These are phyloP conservation scores for Psophia crepitans DNA, from an alignment of 2,113 vertebrate genomes.

Conservation along the genomic window DNA sequence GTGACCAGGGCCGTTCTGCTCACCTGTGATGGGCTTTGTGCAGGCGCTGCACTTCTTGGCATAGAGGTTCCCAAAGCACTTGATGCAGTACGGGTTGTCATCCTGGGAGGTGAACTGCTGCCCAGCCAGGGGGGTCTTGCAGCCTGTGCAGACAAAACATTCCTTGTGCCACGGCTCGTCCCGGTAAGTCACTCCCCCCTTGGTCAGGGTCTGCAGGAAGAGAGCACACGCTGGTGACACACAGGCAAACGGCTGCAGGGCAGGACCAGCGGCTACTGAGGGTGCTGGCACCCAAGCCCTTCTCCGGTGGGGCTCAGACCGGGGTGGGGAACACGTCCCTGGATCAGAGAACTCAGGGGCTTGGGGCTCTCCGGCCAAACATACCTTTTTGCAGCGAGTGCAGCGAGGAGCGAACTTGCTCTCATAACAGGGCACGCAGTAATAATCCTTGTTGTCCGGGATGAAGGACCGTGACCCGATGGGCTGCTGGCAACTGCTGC, in stretches of 20 bases:
- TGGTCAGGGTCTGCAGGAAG: constrained; percentile 85
- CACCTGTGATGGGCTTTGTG: constrained; percentile 95
- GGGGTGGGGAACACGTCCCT: neutral
- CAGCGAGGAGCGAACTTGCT: constrained; percentile 97
- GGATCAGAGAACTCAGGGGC: neutral
- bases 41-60: constrained; percentile 97
- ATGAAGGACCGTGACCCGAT: constrained; percentile 97
- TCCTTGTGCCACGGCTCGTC: constrained; percentile 98
- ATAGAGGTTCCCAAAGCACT: constrained; percentile 95
- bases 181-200: constrained; percentile 96
- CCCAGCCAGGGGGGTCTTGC: constrained; percentile 91
- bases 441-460: constrained; percentile 94
- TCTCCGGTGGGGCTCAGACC: neutral
- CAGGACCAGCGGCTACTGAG: accelerated
- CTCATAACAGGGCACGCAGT: constrained; percentile 96
- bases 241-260: accelerated
- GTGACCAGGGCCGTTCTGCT: neutral
- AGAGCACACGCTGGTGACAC: neutral
- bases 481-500: constrained; percentile 94
- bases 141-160: constrained; percentile 94
- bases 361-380: neutral
- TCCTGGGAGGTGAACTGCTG: constrained; percentile 98
- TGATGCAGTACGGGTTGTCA: constrained; percentile 92
- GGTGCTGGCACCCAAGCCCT: neutral
- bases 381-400: constrained; percentile 95